phyloP scores from a whole-genome alignment of 2,113 vertebrate genomes.

The Colius striatus region DNA sequence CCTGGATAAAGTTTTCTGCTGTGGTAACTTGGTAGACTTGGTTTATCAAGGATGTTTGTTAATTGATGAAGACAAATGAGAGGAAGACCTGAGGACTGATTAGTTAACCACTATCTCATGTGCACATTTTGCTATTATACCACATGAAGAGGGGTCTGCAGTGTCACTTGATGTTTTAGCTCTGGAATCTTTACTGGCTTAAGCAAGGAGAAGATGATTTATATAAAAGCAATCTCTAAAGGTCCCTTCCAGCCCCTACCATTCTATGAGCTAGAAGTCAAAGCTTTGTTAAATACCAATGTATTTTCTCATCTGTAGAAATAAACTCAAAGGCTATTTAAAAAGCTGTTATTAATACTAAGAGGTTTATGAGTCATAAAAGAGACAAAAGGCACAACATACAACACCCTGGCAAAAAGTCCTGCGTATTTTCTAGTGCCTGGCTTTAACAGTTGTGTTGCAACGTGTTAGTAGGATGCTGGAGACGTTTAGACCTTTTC shows the following conservation, averaged over 20 bases:
- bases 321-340: neutral
- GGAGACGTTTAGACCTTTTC: neutral
- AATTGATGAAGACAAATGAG: neutral
- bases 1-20: neutral
- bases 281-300: slow-evolving; percentile 31
- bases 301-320: neutral
- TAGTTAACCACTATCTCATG: slow-evolving; percentile 24
- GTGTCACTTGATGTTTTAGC: slow-evolving; percentile 45
- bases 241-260: too few relatives aligned
- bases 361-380: neutral
- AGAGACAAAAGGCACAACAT: neutral
- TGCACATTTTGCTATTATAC: slow-evolving; percentile 46
- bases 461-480: neutral
- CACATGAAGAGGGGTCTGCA: neutral
- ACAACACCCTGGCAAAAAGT: neutral
- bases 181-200: slow-evolving; percentile 37
- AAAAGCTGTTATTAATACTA: neutral
- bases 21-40: neutral
- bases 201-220: slow-evolving; percentile 57
- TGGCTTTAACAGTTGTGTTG: neutral
- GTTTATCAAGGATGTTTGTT: neutral
- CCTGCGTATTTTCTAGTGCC: neutral
- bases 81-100: slow-evolving; percentile 26
- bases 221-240: slow-evolving; percentile 22
- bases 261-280: neutral